Conservation (phyloP, 2,888 invertebrate species). For the Ischnus inquisitorius region DNA sequence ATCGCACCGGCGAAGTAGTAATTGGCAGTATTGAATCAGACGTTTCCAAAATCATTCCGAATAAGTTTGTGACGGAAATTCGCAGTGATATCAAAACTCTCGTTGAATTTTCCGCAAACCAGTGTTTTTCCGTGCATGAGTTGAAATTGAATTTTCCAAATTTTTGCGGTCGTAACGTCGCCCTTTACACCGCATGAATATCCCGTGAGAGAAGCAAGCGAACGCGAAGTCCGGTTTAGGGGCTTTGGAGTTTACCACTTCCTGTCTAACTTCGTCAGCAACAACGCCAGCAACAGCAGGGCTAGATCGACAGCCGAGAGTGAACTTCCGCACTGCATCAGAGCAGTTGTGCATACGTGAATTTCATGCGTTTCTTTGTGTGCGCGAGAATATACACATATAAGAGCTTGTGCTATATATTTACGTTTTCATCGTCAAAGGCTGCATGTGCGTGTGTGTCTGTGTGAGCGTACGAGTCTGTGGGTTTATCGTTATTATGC, state of each 20-base stretch:
- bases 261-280: conserved; percentile 65
- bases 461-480: conserved; percentile 29
- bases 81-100: no score
- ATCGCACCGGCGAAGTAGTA: conserved; percentile 3
- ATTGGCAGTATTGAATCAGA: conserved; percentile 16
- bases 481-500: conserved; percentile 67
- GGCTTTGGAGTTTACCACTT: conserved; percentile 62
- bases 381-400: conserved; percentile 14
- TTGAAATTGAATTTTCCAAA: conserved; percentile 18
- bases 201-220: conserved; percentile 34
- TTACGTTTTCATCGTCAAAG: conserved; percentile 25
- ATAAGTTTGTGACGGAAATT: background rate
- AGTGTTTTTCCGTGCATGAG: background rate
- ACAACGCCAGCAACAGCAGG: conserved; percentile 14
- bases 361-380: conserved; percentile 51
- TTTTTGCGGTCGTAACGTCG: conserved; percentile 4
- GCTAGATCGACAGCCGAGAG: conserved; percentile 41
- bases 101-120: no score
- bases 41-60: background rate
- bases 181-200: conserved; percentile 34
- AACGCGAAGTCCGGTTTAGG: conserved; percentile 41
- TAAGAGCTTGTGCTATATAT: conserved; percentile 23
- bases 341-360: conserved; percentile 38
- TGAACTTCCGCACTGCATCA: conserved; percentile 56
- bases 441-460: no score